Conservation (phyloP, 2,888 invertebrate genomes). For the Pelosia muscerda region DNA sequence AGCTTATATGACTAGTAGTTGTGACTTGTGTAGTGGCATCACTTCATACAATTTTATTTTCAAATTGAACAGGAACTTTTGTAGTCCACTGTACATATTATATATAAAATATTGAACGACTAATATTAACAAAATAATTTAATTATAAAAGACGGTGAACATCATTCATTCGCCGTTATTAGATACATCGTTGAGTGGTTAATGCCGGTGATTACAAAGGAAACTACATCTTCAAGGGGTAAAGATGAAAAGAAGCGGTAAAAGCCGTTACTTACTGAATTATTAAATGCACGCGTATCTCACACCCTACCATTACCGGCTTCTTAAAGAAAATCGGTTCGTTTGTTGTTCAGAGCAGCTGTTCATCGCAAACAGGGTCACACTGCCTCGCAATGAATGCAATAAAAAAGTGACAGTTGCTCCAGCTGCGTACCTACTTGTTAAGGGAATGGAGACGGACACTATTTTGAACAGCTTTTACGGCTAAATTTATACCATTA, state of each 20-base stretch:
- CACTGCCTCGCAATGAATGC: slow-evolving; percentile 59
- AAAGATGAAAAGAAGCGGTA: slow-evolving; percentile 22
- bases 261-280: slow-evolving; percentile 53
- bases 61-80: too few relatives aligned
- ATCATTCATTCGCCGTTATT: background rate
- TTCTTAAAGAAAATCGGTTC: slow-evolving; percentile 46
- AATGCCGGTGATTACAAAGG: background rate
- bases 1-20: too few relatives aligned
- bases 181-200: background rate
- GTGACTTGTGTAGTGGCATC: too few relatives aligned
- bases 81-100: too few relatives aligned
- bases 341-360: slow-evolving; percentile 68
- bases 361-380: slow-evolving; percentile 65
- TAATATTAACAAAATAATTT: background rate
- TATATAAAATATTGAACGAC: background rate
- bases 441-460: slow-evolving; percentile 52
- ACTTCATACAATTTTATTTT: too few relatives aligned
- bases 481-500: background rate
- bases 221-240: slow-evolving; percentile 28
- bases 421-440: slow-evolving; percentile 54
- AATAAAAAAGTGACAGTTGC: slow-evolving; percentile 64
- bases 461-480: slow-evolving; percentile 36
- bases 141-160: background rate
- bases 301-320: slow-evolving; percentile 57
- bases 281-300: slow-evolving; percentile 55